Evolutionary conservation across 1,140 invertebrate genomes (phyloP), one percentile per base, ranked within the genome.

Genomic region (Sycophaga agraensis): DNA sequence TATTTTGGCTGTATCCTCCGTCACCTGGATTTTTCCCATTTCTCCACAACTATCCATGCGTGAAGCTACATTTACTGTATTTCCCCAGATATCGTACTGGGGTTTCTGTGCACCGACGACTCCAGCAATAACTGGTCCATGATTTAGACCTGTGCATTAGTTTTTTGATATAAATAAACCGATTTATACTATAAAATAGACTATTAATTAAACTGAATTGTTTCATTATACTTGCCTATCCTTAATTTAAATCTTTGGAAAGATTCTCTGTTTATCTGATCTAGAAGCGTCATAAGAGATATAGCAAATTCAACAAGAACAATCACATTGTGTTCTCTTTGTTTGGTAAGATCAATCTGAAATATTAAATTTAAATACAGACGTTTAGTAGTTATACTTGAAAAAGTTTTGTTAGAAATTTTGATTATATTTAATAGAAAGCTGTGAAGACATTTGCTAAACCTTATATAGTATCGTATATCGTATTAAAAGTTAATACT

Each of bases 11-110:
- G 94, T 93, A 62, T 94, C 91, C 71, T 94, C 91, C 0, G 94
- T 96, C 4, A 91, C 92, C 82, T 91, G 93, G 72, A 91, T 87
- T 28, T 87, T 84, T 22, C 93, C 92, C 85, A 95, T 92, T 65
- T 91, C 83, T 0, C 96, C 96, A 61, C 94, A 96, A 66, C 93
- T 96, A 75, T 98, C 96, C 96, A 98, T 98, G 26, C 96, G 82
- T 8, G 93, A 97, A 1, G 91, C 90, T 6, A 98, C 94, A 77
- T 99, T 98, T 0, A 98, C 96, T 0, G 96, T 96, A 77, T 98
- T 98, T 3, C 96, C 94, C 96, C 96, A 98, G 68, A 92, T 98
- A 70, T 98, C 97, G 79, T 98, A 98, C 71, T 98, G 95, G 0
- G 96, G 97, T 73, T 98, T 98, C 73, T 96, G 93, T 0, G 95